phyloP scores from a whole-genome alignment of 2,113 vertebrate species.

The Lucifuga dentata region DNA sequence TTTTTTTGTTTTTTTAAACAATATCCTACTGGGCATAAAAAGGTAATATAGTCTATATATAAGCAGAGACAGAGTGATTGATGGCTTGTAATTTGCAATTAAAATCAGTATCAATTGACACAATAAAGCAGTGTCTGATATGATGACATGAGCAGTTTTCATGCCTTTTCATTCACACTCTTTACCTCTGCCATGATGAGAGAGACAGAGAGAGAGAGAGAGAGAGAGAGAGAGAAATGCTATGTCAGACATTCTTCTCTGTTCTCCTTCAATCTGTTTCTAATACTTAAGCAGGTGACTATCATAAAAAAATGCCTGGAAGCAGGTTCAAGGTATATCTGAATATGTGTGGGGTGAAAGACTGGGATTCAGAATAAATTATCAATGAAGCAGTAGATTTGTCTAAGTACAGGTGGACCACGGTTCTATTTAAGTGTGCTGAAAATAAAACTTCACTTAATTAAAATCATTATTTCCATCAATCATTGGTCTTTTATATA shows the following conservation, averaged over 20 bases:
- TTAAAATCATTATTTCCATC: conserved; percentile 58
- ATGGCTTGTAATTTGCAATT: no score
- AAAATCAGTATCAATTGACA: no score
- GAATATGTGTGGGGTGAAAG: not conserved
- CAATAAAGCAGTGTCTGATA: no score
- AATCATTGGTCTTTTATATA: conserved; percentile 37
- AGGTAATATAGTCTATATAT: no score
- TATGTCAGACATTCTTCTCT: conserved; percentile 3
- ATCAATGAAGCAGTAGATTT: not conserved
- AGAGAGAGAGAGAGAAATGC: conserved; percentile 31
- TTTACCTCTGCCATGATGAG: no score
- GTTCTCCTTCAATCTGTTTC: not conserved
- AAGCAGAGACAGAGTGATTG: no score
- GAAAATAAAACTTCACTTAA: conserved; percentile 12
- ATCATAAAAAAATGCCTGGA: conserved; percentile 7
- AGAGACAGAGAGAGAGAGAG: conserved; percentile 27
- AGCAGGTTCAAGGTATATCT: not conserved
- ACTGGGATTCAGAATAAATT: conserved; percentile 6
- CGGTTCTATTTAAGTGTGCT: not conserved
- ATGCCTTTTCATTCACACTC: no score
- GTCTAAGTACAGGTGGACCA: conserved; percentile 18
- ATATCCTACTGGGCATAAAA: no score
- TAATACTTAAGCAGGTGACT: not conserved
- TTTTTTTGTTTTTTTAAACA: conserved; percentile 3
- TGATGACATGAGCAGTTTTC: no score